Percentiles rank a stretch among this genome's conserved stretches.
These are phyloP conservation scores for Micronycteris hirsuta DNA, from an alignment of 2,113 vertebrate species.

Conservation along the genomic window DNA sequence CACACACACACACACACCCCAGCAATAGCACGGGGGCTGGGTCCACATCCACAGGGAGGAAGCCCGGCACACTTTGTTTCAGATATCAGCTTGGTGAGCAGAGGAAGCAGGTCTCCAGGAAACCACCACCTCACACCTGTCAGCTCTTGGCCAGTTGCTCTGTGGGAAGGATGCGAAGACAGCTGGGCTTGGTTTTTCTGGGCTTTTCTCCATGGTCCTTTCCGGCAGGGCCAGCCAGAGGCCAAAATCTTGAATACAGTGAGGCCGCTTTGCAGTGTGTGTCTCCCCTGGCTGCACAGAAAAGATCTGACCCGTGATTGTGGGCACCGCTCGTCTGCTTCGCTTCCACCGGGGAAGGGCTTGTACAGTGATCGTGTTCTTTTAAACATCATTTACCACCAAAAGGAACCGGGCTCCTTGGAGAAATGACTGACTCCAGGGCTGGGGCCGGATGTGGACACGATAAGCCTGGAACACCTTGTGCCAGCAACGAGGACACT, in stretches of 20 bases:
- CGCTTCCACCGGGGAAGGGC: background rate
- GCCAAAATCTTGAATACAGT: constrained; percentile 15
- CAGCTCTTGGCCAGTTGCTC: constrained; percentile 46
- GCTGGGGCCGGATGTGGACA: background rate
- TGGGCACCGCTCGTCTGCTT: background rate
- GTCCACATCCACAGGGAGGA: too few relatives aligned
- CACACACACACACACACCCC: too few relatives aligned
- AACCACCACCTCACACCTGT: constrained; percentile 60
- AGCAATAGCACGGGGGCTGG: background rate
- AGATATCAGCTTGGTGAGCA: background rate
- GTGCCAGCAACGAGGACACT: background rate
- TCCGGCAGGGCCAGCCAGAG: constrained; percentile 69
- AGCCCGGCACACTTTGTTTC: background rate
- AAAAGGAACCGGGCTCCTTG: background rate
- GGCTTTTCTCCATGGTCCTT: constrained; percentile 67
- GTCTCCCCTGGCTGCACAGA: constrained; percentile 9
- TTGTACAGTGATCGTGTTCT: background rate
- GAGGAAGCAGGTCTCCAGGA: constrained; percentile 47
- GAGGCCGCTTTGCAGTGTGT: constrained; percentile 11
- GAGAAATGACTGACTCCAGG: background rate
- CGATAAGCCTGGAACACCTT: background rate
- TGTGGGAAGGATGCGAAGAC: constrained; percentile 42
- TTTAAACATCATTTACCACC: background rate
- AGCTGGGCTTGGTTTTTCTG: constrained; percentile 68
- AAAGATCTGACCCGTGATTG: background rate